Evolutionary conservation across 1,140 invertebrate species (phyloP).

Genomic region (Phenacoccus solenopsis): DNA sequence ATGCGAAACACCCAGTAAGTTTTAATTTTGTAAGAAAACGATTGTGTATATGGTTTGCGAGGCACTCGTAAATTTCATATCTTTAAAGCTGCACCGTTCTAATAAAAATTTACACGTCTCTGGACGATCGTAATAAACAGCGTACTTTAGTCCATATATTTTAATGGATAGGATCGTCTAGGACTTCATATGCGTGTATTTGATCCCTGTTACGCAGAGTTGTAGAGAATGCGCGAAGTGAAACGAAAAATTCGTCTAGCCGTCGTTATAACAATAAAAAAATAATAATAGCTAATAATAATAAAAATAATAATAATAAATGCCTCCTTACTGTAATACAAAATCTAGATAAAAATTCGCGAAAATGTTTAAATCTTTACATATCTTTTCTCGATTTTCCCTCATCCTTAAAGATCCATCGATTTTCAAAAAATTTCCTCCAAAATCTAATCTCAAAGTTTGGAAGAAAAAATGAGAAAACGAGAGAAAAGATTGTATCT

Average conservation of each 20-base stretch:
- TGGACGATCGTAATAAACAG: not conserved
- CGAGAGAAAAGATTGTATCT: not conserved
- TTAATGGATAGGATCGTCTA: not conserved
- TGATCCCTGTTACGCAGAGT: not conserved
- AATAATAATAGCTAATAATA: too few relatives aligned
- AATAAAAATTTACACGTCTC: slow-evolving; percentile 3
- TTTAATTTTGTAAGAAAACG: not conserved
- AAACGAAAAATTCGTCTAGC: not conserved
- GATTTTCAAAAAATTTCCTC: not conserved
- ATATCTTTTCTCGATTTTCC: too few relatives aligned
- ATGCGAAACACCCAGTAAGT: too few relatives aligned
- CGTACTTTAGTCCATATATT: not conserved
- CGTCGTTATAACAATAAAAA: too few relatives aligned
- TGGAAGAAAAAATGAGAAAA: not conserved
- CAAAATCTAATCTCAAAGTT: not conserved
- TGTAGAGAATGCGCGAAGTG: not conserved
- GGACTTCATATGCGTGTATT: not conserved
- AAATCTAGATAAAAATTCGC: too few relatives aligned
- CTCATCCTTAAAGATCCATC: too few relatives aligned
- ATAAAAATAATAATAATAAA: too few relatives aligned
- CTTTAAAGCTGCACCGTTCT: not conserved
- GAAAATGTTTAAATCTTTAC: too few relatives aligned
- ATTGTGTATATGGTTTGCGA: not conserved
- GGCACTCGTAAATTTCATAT: not conserved
- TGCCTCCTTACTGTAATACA: too few relatives aligned